Evolutionary conservation across 2,797 vertebrate genomes (phyloP).

Genomic region (Takifugu rubripes): DNA sequence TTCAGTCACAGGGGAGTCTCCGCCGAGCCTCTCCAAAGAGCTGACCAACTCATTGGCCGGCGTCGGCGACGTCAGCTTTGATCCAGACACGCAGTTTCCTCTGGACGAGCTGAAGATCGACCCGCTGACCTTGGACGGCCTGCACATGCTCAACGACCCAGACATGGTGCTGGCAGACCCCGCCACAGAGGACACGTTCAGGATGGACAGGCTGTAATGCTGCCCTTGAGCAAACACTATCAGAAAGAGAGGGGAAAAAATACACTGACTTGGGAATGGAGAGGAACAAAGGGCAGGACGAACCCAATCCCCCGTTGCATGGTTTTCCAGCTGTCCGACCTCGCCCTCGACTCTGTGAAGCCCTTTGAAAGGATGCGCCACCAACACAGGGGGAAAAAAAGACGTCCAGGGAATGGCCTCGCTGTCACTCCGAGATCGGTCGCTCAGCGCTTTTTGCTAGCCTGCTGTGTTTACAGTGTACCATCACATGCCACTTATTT

Average conservation of each 20-base stretch:
- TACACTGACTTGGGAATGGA: slow-evolving; percentile 52
- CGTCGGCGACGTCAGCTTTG: slow-evolving; percentile 93
- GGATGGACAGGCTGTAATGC: slow-evolving; percentile 95
- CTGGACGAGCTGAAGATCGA: slow-evolving; percentile 99
- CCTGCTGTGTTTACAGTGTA: slow-evolving; percentile 74
- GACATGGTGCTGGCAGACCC: slow-evolving; percentile 97
- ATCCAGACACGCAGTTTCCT: slow-evolving; percentile 95
- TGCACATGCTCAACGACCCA: slow-evolving; percentile 98
- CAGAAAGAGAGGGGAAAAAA: slow-evolving; percentile 20
- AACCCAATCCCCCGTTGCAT: slow-evolving; percentile 74
- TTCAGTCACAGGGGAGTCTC: slow-evolving; percentile 87
- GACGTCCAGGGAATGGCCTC: slow-evolving; percentile 61
- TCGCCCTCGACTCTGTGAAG: slow-evolving; percentile 59
- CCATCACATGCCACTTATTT: slow-evolving; percentile 73
- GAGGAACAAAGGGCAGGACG: slow-evolving; percentile 62
- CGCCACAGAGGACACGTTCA: slow-evolving; percentile 98
- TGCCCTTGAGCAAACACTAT: slow-evolving; percentile 21
- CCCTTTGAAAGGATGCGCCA: slow-evolving; percentile 61
- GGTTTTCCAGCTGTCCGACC: slow-evolving; percentile 73
- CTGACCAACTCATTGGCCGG: slow-evolving; percentile 90
- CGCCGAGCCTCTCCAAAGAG: slow-evolving; percentile 98
- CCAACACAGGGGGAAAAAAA: slow-evolving; percentile 53
- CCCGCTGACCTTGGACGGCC: slow-evolving; percentile 94
- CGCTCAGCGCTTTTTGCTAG: slow-evolving; percentile 82
- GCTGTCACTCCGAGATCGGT: slow-evolving; percentile 78